phyloP scores from a whole-genome alignment of 2,888 invertebrate species.

The Ophion ellenae region DNA sequence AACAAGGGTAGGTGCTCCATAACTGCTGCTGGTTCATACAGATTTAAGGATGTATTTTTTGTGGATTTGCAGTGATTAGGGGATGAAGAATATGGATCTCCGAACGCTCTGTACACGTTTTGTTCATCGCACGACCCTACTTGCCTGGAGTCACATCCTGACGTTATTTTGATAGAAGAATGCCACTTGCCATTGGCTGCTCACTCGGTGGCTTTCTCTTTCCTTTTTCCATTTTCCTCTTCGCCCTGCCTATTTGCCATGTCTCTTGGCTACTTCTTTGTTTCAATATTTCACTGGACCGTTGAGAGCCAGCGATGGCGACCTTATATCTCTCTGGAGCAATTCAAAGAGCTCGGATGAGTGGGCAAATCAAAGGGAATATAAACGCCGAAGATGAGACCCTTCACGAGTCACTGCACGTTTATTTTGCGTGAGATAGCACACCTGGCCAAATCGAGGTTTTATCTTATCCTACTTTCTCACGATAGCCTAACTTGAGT shows the following conservation, averaged over 20 bases:
- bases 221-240: neutral
- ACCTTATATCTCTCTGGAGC: slow-evolving; percentile 38
- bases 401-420: slow-evolving; percentile 21
- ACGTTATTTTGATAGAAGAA: slow-evolving; percentile 31
- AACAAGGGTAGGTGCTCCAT: slow-evolving; percentile 22
- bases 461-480: slow-evolving; percentile 39
- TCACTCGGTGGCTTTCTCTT: neutral
- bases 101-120: slow-evolving; percentile 32
- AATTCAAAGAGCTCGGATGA: slow-evolving; percentile 5
- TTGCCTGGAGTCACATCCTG: slow-evolving; percentile 41
- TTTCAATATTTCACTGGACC: slow-evolving; percentile 5
- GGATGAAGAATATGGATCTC: slow-evolving; percentile 53
- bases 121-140: slow-evolving; percentile 23
- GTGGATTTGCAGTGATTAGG: slow-evolving; percentile 41
- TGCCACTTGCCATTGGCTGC: slow-evolving; percentile 24
- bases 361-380: slow-evolving; percentile 10
- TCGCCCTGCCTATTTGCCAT: too few species aligned
- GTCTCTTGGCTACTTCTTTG: neutral
- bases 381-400: slow-evolving; percentile 24
- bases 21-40: slow-evolving; percentile 10
- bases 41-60: slow-evolving; percentile 25
- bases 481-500: neutral
- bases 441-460: slow-evolving; percentile 32
- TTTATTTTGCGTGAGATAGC: slow-evolving; percentile 24
- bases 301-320: slow-evolving; percentile 20